Evolutionary conservation across 2,113 vertebrate genomes (phyloP).

Genomic region (Nymphicus hollandicus): DNA sequence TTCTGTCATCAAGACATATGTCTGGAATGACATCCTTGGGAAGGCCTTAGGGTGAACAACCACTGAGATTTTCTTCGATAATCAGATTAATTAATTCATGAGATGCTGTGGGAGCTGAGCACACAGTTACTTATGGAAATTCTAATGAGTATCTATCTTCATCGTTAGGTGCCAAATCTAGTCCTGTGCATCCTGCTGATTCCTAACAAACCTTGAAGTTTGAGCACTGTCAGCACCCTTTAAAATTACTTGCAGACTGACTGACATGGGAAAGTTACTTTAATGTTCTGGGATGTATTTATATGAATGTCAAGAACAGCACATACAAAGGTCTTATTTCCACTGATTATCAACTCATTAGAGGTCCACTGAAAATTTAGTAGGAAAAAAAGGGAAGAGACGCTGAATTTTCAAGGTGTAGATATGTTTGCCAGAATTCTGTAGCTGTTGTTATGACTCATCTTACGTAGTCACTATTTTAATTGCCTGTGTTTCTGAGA

Average conservation of each 20-base stretch:
- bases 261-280: neutral
- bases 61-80: neutral
- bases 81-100: neutral
- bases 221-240: neutral
- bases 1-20: neutral
- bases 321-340: neutral
- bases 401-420: neutral
- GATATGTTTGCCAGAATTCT: neutral
- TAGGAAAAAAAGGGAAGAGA: neutral
- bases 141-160: neutral
- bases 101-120: neutral
- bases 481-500: neutral
- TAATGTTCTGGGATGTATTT: neutral
- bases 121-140: neutral
- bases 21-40: neutral
- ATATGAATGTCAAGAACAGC: neutral
- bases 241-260: neutral
- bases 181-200: neutral
- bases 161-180: neutral
- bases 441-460: neutral
- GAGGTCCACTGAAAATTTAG: neutral
- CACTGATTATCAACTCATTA: neutral
- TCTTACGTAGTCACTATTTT: neutral
- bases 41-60: neutral
- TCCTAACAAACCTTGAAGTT: neutral